These are phyloP conservation scores for Pipistrellus pygmaeus DNA, from an alignment of 2,797 vertebrate species.

Conservation along the genomic window DNA sequence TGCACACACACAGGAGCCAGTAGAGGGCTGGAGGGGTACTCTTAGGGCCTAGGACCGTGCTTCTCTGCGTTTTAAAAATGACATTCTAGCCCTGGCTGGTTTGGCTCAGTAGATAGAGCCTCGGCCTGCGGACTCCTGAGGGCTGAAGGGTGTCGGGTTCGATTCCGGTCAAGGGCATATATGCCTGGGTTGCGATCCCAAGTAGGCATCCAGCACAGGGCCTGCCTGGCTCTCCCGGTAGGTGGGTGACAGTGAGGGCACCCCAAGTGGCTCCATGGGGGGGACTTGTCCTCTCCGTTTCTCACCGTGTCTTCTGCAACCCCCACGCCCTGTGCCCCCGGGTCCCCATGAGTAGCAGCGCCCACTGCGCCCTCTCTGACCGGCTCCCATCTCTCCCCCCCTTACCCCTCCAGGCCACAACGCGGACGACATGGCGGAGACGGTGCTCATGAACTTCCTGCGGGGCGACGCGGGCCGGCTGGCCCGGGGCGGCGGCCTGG, in stretches of 20 bases:
- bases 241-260: background rate
- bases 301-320: background rate
- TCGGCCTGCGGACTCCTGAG: too few species aligned
- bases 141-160: too few species aligned
- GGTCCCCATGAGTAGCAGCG: background rate
- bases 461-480: constrained; percentile 93
- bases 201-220: background rate
- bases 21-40: constrained; percentile 83
- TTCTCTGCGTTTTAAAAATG: background rate
- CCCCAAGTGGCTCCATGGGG: background rate
- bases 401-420: constrained; percentile 86
- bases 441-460: constrained; percentile 93
- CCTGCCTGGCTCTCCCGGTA: background rate
- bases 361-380: background rate
- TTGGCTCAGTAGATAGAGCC: too few species aligned
- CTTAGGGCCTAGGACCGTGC: background rate
- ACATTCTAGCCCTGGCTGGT: too few species aligned
- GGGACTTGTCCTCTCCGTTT: background rate
- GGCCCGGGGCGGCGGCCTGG: constrained; percentile 86
- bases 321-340: background rate
- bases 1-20: too few species aligned
- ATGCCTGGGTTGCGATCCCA: too few species aligned
- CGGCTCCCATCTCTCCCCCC: background rate
- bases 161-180: too few species aligned
- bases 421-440: constrained; percentile 94